These are phyloP conservation scores for Troides helena DNA, from an alignment of 2,888 invertebrate species.

Conservation along the genomic window DNA sequence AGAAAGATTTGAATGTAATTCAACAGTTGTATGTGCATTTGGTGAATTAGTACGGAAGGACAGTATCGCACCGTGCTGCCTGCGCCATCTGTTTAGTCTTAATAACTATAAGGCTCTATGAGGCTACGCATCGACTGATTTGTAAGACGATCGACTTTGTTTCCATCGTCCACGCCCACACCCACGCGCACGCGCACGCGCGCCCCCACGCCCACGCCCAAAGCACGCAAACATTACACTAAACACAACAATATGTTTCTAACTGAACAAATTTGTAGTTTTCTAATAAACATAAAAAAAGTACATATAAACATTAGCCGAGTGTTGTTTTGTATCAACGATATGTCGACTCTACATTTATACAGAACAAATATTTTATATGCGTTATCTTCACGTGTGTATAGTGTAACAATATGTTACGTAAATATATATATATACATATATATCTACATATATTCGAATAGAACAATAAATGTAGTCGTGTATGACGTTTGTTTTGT, in stretches of 20 bases:
- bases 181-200: neutral
- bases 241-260: neutral
- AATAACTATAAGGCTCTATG: too few relatives aligned
- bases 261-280: conserved; percentile 33
- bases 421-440: too few relatives aligned
- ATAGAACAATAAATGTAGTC: conserved; percentile 36
- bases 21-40: too few relatives aligned
- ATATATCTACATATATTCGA: conserved; percentile 29
- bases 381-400: conserved; percentile 41
- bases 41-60: too few relatives aligned
- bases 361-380: conserved; percentile 44
- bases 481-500: conserved; percentile 36
- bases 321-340: conserved; percentile 44
- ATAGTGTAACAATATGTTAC: conserved; percentile 21
- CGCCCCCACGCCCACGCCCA: too few relatives aligned
- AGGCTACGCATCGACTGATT: too few relatives aligned
- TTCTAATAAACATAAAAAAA: conserved; percentile 32
- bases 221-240: neutral
- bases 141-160: conserved; percentile 8
- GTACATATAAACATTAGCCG: conserved; percentile 27
- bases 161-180: neutral
- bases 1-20: too few relatives aligned
- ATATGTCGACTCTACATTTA: conserved; percentile 46
- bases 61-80: too few relatives aligned
- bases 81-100: too few relatives aligned